Base-by-base conservation (phyloP, 2,888 invertebrate genomes). In the Meteorus colon region DNA sequence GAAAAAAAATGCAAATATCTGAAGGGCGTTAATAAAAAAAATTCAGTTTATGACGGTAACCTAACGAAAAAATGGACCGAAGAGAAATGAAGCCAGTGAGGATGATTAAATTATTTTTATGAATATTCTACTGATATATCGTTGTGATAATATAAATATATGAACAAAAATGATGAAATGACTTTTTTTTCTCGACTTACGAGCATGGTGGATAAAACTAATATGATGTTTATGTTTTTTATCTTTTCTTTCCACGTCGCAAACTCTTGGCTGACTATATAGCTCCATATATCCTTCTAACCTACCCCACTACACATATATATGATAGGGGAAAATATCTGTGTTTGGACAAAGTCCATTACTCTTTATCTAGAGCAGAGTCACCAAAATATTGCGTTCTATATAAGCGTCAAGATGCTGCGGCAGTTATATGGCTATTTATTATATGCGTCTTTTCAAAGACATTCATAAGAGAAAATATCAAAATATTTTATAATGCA, bases 321-420 rank as follows among this genome's bases (percentile, higher is more conserved):
- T 55, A 55, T 55, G 55, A 76, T 80, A 80, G 82, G 82, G 84
- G 41, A 12, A 41, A 41, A 55, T n/a, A 55, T 55, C 19, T 81
- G 81, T 83, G 81, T 76, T 82, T 83, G 76, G 67, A 80, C 82
- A 69, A 79, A 81, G 84, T 86, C 88, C 87, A 88, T 89, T 88
- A 89, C 86, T 88, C 88, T 88, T 88, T 88, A 89, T 89, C 88
- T 87, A 78, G 81, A 79, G 78, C 87, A 88, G 62, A 62, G 62
- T 62, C 62, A 62, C 62, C 27, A 62, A n/a, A 62, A 62, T 62
- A 62, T 62, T 62, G 19, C 19, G 62, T 14, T 62, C 16, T 62
- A 62, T 31, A 62, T 62, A 62, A 62, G 5, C 62, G 27, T 62
- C 62, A 62, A 29, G 62, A 62, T 62, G 29, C 31, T 29, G 16